phyloP scores from a whole-genome alignment of 1,140 invertebrate species.

The Heliconius nattereri region DNA sequence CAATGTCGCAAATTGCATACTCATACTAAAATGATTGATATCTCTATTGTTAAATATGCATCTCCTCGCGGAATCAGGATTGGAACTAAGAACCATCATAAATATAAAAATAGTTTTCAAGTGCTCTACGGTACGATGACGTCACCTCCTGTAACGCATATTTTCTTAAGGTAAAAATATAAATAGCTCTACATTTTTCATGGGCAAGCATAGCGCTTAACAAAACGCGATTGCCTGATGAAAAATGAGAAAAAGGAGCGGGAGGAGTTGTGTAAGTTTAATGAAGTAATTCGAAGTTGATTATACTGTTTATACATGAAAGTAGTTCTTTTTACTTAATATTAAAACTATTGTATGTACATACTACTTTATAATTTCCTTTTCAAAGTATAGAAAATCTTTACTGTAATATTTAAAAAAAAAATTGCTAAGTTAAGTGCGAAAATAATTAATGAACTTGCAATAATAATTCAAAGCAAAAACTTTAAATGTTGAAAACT shows the following conservation, averaged over 20 bases:
- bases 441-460: constrained; percentile 19
- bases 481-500: constrained; percentile 12
- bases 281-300: neutral
- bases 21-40: too few species aligned
- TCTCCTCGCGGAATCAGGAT: too few species aligned
- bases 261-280: neutral
- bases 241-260: neutral
- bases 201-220: neutral
- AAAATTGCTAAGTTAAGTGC: constrained; percentile 16
- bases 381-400: neutral
- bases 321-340: neutral
- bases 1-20: too few species aligned
- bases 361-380: neutral
- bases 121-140: too few species aligned
- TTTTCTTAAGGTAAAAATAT: neutral
- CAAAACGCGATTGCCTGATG: neutral
- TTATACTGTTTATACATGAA: neutral
- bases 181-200: neutral
- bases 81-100: neutral
- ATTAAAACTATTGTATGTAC: neutral
- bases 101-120: too few species aligned
- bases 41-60: too few species aligned
- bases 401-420: constrained; percentile 1
- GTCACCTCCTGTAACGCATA: neutral
- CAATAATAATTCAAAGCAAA: constrained; percentile 13